phyloP scores from a whole-genome alignment of 2,888 invertebrate genomes.

The Panzeria rudis region DNA sequence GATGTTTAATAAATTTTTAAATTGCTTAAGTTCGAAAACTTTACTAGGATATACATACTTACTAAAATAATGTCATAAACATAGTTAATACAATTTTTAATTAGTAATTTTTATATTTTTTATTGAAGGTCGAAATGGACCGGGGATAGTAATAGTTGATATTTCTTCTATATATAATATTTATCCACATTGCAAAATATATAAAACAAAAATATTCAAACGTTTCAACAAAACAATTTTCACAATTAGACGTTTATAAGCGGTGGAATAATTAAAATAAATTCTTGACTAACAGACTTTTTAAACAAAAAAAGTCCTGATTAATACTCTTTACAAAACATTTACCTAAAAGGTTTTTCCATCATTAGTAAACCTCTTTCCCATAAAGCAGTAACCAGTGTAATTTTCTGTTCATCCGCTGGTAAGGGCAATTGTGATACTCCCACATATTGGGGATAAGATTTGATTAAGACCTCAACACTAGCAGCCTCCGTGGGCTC shows the following conservation, averaged over 20 bases:
- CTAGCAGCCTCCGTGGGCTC: slow-evolving; percentile 88
- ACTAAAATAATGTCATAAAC: too few species aligned
- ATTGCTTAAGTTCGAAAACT: too few species aligned
- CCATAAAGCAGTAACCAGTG: slow-evolving; percentile 90
- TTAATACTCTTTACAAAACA: background rate
- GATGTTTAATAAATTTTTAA: too few species aligned
- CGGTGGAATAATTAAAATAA: slow-evolving; percentile 18
- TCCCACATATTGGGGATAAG: slow-evolving; percentile 90
- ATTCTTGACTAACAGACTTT: slow-evolving; percentile 43
- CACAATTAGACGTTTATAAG: background rate
- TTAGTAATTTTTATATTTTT: too few species aligned
- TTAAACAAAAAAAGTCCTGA: background rate
- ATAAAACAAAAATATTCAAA: background rate
- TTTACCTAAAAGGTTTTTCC: slow-evolving; percentile 78
- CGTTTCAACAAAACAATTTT: background rate
- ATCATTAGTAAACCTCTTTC: slow-evolving; percentile 92
- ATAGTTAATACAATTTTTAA: too few species aligned
- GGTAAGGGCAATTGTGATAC: slow-evolving; percentile 89
- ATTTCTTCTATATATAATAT: too few species aligned
- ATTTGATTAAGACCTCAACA: slow-evolving; percentile 88
- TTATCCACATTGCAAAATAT: background rate
- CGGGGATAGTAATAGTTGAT: too few species aligned
- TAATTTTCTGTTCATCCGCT: slow-evolving; percentile 87
- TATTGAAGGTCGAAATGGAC: too few species aligned
- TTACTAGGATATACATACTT: too few species aligned